phyloP scores from a whole-genome alignment of 2,888 invertebrate species.

The Eupithecia pulchellata region DNA sequence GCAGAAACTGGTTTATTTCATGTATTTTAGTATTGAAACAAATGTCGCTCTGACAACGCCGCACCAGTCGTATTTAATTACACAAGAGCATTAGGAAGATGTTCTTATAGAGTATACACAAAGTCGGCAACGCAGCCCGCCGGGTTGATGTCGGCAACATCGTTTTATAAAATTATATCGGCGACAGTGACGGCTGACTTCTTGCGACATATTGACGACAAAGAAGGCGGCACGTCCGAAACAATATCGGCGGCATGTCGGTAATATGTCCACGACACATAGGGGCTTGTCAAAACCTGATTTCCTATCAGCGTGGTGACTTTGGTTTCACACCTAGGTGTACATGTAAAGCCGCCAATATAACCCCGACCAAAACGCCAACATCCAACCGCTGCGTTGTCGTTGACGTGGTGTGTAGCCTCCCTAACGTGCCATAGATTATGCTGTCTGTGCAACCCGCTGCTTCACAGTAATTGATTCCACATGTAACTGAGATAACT shows the following conservation, averaged over 20 bases:
- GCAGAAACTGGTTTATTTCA: background rate
- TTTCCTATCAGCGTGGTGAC: background rate
- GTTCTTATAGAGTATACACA: background rate
- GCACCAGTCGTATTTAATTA: background rate
- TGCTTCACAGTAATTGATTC: constrained; percentile 42
- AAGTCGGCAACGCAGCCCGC: background rate
- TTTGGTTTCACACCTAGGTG: background rate
- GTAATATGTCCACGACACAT: background rate
- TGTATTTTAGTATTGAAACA: background rate
- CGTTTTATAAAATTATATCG: background rate
- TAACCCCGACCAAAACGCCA: constrained; percentile 21
- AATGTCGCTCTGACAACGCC: background rate
- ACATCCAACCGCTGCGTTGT: constrained; percentile 25
- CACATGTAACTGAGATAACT: constrained; percentile 37
- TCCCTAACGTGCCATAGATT: constrained; percentile 35
- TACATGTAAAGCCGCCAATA: background rate
- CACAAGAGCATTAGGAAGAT: background rate
- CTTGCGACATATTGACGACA: background rate
- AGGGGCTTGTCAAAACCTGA: background rate
- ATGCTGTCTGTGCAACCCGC: constrained; percentile 40
- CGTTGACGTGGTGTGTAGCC: background rate
- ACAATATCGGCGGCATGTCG: background rate
- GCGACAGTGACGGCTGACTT: background rate
- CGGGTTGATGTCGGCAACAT: background rate
- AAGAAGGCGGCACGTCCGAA: background rate